Base-by-base conservation (phyloP, 2,113 vertebrate species). In the Etheostoma cragini region DNA sequence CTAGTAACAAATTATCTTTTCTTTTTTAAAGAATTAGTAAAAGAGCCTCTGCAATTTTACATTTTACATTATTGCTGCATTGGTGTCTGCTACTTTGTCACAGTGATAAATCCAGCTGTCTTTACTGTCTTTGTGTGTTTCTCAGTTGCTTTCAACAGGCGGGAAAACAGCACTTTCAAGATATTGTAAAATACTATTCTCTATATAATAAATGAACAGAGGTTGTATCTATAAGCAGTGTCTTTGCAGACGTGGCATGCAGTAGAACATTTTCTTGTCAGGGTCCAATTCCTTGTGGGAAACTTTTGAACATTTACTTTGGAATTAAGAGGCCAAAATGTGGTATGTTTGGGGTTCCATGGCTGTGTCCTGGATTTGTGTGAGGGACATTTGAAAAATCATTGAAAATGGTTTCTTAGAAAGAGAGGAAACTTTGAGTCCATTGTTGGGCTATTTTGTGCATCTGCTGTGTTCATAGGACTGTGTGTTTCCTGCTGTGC, bases 391-490 rank as follows among this genome's bases (percentile, higher is more conserved):
- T 35, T 17, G 68, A 65, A 75, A 80, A 19, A 2, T 58, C 3
- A 72, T 1, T 53, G 47, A 58, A 71, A 50, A 54, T 14, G 30
- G 15, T 74, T 65, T 76, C 38, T 47, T 53, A 16, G 50, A 76
- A 46, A 72, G 1, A 15, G 3, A 42, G 4, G 38, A 21, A 24
- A 78, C 57, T 54, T 79, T 67, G 26, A 72, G 50, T 42, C 64
- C 3, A 50, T 30, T 70, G n/a, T 46, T 68, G 21, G n/a, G 8
- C 11, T 50, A 8, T 74, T 79, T 30, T 73, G 30, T 7, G 4
- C 26, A 13, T 16, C 14, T 54, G 3, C 60, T 52, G 17, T 54
- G 21, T 70, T 24, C 24, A 57, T n/a, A 56, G n/a, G 0, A 53
- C 45, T 38, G 17, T 56, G 15, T 42, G 24, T 50, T 61, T 65